Evolutionary conservation across 2,888 invertebrate species (phyloP).

Genomic region (Andrena dorsata): DNA sequence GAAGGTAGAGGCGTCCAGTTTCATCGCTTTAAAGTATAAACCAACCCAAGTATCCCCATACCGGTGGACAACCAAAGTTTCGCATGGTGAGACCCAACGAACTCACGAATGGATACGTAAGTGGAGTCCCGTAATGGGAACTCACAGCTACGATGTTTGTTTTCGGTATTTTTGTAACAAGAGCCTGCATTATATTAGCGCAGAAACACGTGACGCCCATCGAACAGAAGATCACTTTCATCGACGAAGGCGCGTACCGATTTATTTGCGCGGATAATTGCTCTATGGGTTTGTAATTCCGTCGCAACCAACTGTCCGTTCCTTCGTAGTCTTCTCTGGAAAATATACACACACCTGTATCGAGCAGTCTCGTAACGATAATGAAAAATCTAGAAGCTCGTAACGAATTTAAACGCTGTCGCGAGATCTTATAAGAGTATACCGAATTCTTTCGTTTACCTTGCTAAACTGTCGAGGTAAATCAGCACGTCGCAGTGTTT

Average conservation of each 20-base stretch:
- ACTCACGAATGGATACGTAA: constrained; percentile 76
- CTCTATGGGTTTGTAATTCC: constrained; percentile 82
- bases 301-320: constrained; percentile 73
- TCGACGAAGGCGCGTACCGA: constrained; percentile 84
- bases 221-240: constrained; percentile 87
- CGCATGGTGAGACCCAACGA: constrained; percentile 84
- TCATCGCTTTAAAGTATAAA: constrained; percentile 6
- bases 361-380: neutral
- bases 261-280: constrained; percentile 86
- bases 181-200: constrained; percentile 86
- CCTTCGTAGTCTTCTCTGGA: constrained; percentile 75
- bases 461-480: constrained; percentile 85
- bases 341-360: neutral
- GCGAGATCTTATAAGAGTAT: neutral
- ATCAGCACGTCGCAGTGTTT: constrained; percentile 86
- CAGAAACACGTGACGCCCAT: constrained; percentile 87
- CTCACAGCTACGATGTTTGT: constrained; percentile 87
- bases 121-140: constrained; percentile 86
- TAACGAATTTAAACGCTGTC: constrained; percentile 68
- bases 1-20: neutral
- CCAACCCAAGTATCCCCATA: constrained; percentile 87
- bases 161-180: constrained; percentile 83
- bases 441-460: constrained; percentile 59
- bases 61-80: constrained; percentile 87
- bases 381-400: neutral